These are phyloP conservation scores for Poecilobothrus nobilitatus DNA, from an alignment of 2,888 invertebrate species.

Conservation along the genomic window DNA sequence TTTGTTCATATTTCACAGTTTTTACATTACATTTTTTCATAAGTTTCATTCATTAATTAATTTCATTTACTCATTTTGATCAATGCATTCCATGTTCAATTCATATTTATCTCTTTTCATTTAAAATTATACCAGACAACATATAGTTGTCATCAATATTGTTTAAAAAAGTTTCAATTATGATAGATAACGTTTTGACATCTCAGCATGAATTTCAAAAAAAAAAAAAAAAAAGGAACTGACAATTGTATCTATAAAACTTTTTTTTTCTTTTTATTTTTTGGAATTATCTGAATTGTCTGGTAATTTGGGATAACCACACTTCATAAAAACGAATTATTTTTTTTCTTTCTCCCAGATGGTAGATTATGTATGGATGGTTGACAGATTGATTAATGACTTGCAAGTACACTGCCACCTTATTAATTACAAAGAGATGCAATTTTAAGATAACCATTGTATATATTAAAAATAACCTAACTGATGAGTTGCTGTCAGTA, in stretches of 20 bases:
- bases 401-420: neutral
- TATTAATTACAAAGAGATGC: neutral
- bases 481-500: neutral
- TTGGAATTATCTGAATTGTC: neutral
- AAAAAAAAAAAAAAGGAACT: neutral
- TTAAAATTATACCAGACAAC: neutral
- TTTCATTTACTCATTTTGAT: too few relatives aligned
- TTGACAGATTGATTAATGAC: constrained; percentile 3
- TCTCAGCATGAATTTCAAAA: neutral
- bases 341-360: neutral
- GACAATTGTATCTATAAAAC: neutral
- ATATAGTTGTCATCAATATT: neutral
- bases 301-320: neutral
- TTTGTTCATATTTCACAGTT: too few relatives aligned
- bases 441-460: neutral
- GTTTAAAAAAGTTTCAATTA: neutral
- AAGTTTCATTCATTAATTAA: too few relatives aligned
- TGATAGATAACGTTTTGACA: constrained; percentile 3
- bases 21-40: too few relatives aligned
- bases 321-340: neutral
- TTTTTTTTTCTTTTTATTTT: neutral
- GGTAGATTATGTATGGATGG: neutral
- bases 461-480: neutral
- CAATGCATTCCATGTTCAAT: too few relatives aligned
- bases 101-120: too few relatives aligned